These are phyloP conservation scores for Ciona savignyi DNA, from an alignment of 23 tunicate genomes.

Conservation along the genomic window DNA sequence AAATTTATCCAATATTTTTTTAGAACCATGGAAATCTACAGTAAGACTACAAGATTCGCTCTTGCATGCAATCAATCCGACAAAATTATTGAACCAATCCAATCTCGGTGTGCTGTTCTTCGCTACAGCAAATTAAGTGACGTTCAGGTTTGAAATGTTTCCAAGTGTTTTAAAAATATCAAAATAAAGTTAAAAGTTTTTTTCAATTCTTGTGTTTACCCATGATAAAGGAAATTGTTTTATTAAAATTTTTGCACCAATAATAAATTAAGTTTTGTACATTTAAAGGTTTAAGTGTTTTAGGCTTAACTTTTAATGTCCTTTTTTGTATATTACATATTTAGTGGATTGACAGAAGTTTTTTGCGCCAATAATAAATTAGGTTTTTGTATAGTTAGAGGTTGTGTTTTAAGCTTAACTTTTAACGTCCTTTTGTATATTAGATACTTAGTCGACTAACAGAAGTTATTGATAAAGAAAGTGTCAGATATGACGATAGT, in stretches of 20 bases:
- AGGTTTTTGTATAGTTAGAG: no score
- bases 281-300: no score
- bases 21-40: conserved; percentile 98
- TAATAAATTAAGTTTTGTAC: no score
- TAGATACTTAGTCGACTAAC: conserved; percentile 52
- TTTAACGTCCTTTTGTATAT: background rate
- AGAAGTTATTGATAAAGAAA: conserved; percentile 76
- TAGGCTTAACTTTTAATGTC: background rate
- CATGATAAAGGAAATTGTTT: no score
- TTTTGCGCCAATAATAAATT: no score
- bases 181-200: no score
- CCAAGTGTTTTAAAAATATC: no score
- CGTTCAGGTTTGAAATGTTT: conserved; percentile 77
- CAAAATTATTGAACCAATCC: conserved; percentile 96
- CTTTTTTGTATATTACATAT: no score
- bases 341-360: no score
- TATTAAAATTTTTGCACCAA: no score
- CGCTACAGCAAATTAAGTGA: conserved; percentile 78
- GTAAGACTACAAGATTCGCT: conserved; percentile 94
- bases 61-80: conserved; percentile 96
- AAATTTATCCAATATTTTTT: background rate
- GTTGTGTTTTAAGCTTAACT: background rate
- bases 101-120: conserved; percentile 89
- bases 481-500: conserved; percentile 75
- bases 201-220: no score